Conservation (phyloP, 2,113 vertebrate genomes). For the Capricornis sumatraensis region DNA sequence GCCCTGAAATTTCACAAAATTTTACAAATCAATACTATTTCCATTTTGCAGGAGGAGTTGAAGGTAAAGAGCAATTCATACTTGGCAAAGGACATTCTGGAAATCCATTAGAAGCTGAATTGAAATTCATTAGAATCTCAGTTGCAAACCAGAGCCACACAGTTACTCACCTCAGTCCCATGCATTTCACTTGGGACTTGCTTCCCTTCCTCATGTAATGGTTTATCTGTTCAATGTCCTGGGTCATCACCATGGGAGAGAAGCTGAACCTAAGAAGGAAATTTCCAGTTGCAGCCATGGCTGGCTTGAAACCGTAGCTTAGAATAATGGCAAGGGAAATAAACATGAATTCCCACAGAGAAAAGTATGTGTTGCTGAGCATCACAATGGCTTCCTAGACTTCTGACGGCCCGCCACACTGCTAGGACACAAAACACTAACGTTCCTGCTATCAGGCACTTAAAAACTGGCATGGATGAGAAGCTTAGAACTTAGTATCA, state of each 20-base stretch:
- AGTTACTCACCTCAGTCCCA: neutral
- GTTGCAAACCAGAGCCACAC: neutral
- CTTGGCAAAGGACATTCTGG: slow-evolving; percentile 19
- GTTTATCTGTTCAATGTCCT: neutral
- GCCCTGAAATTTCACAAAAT: neutral
- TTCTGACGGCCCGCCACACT: neutral
- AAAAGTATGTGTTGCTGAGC: neutral
- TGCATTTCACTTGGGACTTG: neutral
- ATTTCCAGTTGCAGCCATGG: neutral
- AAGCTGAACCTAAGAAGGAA: neutral
- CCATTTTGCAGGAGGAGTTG: neutral
- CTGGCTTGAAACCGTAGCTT: neutral
- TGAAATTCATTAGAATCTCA: slow-evolving; percentile 29
- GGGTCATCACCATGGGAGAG: neutral
- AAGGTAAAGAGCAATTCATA: slow-evolving; percentile 1
- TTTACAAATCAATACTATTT: slow-evolving; percentile 40
- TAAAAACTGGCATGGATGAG: neutral
- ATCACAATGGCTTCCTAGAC: neutral
- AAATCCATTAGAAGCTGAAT: slow-evolving; percentile 50
- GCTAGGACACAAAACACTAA: neutral
- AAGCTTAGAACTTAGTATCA: neutral
- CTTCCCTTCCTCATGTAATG: neutral
- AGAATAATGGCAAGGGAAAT: neutral
- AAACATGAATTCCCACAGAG: neutral
- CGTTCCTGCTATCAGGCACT: neutral